Percentiles rank a stretch among this genome's conserved stretches.
phyloP scores from a whole-genome alignment of 2,888 invertebrate genomes.

The Seladonia tumulorum region DNA sequence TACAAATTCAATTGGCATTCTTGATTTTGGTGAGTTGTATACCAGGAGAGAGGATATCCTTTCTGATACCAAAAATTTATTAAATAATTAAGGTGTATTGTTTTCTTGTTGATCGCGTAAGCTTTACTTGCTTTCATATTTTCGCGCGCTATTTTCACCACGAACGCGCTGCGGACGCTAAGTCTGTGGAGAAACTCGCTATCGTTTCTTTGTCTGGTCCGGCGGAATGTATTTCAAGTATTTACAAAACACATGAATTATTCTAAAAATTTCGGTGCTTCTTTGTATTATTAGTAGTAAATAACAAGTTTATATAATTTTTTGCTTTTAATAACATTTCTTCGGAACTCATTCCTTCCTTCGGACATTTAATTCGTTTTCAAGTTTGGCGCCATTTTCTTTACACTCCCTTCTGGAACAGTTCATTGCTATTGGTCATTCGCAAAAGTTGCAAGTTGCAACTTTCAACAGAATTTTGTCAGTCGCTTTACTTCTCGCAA shows the following conservation, averaged over 20 bases:
- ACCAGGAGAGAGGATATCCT: not conserved
- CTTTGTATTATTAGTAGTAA: not conserved
- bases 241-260: not conserved
- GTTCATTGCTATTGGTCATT: conserved; percentile 29
- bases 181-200: no score
- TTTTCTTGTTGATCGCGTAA: not conserved
- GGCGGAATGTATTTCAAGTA: no score
- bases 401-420: not conserved
- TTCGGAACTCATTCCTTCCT: not conserved
- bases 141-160: not conserved
- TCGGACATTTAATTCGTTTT: not conserved
- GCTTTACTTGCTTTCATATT: not conserved
- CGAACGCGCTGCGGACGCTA: not conserved
- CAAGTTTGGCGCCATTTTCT: conserved; percentile 27
- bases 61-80: no score
- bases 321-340: not conserved
- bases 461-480: conserved; percentile 19
- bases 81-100: no score
- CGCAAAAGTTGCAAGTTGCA: conserved; percentile 16
- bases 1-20: not conserved
- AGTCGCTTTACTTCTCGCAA: conserved; percentile 16
- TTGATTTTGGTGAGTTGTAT: not conserved
- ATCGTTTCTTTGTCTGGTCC: no score
- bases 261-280: not conserved
- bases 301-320: not conserved